These are phyloP conservation scores for Benthosema pterotum DNA, from an alignment of 2,797 vertebrate species.

Conservation along the genomic window DNA sequence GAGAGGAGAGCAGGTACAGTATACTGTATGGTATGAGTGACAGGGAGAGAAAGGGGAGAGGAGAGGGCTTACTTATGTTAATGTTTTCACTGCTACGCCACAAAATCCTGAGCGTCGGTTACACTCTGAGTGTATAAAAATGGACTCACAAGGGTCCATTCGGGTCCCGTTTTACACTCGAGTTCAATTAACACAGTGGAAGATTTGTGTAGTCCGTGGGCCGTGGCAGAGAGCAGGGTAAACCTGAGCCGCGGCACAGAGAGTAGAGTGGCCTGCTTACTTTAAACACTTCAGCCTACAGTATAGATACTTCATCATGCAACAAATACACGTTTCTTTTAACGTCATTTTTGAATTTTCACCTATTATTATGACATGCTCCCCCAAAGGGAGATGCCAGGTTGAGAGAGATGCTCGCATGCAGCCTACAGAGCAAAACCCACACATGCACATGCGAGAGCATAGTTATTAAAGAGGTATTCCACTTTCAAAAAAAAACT, in stretches of 20 bases:
- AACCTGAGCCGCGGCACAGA: constrained; percentile 55
- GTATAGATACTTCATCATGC: no score
- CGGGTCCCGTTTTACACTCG: no score
- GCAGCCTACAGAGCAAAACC: constrained; percentile 24
- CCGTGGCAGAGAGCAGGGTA: constrained; percentile 49
- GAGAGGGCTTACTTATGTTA: constrained; percentile 80
- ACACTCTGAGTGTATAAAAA: no score
- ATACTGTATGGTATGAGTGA: no score
- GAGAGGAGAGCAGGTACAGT: constrained; percentile 45
- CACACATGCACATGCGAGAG: no score
- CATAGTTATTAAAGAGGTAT: no score
- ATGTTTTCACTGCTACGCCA: constrained; percentile 71
- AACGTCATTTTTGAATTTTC: no score
- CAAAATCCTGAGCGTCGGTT: not conserved
- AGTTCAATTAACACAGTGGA: no score
- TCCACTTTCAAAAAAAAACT: no score
- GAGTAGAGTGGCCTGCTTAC: constrained; percentile 63
- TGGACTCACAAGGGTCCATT: no score
- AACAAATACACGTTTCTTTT: no score
- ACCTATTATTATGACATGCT: no score
- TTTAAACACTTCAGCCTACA: constrained; percentile 28
- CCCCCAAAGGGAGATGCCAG: not conserved
- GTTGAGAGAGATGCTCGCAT: constrained; percentile 57
- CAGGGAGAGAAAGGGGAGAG: constrained; percentile 51
- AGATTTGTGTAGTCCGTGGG: constrained; percentile 35